Percentiles rank a stretch among this genome's conserved stretches.
phyloP scores from a whole-genome alignment of 1,140 invertebrate species.

The Parasteatoda tepidariorum region DNA sequence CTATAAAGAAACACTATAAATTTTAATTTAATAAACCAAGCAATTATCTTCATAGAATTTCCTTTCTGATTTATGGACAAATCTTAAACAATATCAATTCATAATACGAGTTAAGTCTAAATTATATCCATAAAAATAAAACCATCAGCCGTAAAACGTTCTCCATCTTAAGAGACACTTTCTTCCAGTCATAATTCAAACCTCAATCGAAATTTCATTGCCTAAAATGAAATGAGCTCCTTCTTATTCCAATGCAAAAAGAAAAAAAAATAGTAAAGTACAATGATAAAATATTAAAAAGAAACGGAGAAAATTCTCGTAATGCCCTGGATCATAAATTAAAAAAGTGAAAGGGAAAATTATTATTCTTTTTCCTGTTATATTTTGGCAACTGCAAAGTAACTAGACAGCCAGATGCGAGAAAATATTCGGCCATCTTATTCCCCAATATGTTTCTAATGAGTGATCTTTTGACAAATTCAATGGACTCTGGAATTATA shows the following conservation, averaged over 20 bases:
- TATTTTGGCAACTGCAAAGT: neutral
- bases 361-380: constrained; percentile 28
- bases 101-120: neutral
- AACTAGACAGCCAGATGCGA: constrained; percentile 8
- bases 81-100: constrained; percentile 8
- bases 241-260: constrained; percentile 1
- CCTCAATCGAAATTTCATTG: too few relatives aligned
- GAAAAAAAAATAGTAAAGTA: constrained; percentile 14
- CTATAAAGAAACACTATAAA: too few relatives aligned
- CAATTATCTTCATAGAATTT: too few relatives aligned
- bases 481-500: constrained; percentile 43
- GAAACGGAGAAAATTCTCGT: neutral
- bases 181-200: too few relatives aligned
- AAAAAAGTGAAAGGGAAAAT: constrained; percentile 18
- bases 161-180: too few relatives aligned
- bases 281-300: neutral
- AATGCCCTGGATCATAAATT: constrained; percentile 36
- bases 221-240: constrained; percentile 20
- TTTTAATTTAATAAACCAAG: too few relatives aligned
- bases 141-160: too few relatives aligned
- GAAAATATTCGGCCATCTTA: constrained; percentile 39
- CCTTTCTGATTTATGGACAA: too few relatives aligned
- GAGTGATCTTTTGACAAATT: constrained; percentile 51
- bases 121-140: neutral
- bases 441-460: constrained; percentile 50